phyloP scores from a whole-genome alignment of 2,888 invertebrate species.

The Xylota segnis region DNA sequence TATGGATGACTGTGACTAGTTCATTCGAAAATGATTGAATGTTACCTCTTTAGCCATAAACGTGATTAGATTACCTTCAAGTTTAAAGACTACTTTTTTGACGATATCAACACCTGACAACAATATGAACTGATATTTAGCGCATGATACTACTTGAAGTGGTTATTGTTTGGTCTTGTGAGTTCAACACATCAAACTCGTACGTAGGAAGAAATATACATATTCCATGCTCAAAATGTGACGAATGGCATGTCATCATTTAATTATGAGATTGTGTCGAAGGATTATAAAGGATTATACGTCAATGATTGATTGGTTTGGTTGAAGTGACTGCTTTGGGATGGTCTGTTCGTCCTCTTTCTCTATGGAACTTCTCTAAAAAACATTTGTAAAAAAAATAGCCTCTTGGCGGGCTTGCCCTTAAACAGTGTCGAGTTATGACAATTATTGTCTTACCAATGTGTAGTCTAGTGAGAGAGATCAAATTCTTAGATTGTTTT shows the following conservation, averaged over 20 bases:
- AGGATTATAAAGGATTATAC: neutral
- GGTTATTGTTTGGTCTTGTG: neutral
- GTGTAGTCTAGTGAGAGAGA: no score
- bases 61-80: slow-evolving; percentile 1
- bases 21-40: slow-evolving; percentile 7
- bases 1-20: neutral
- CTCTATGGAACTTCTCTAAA: no score
- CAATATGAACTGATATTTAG: neutral
- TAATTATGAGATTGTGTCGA: neutral
- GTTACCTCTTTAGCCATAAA: neutral
- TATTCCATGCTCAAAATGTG: neutral
- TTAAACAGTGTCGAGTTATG: no score
- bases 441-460: no score
- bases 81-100: neutral
- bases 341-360: no score
- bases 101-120: slow-evolving; percentile 7
- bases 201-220: neutral
- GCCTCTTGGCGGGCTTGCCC: no score
- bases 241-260: no score
- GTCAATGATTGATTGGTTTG: no score
- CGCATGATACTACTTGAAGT: neutral
- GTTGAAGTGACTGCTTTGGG: no score
- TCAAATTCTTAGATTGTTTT: no score
- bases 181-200: neutral
- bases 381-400: no score